A percentile compares a stretch with the other conserved stretches of the same genome.
Conservation (phyloP, 2,113 vertebrate species). For the Platycercus adscitus region DNA sequence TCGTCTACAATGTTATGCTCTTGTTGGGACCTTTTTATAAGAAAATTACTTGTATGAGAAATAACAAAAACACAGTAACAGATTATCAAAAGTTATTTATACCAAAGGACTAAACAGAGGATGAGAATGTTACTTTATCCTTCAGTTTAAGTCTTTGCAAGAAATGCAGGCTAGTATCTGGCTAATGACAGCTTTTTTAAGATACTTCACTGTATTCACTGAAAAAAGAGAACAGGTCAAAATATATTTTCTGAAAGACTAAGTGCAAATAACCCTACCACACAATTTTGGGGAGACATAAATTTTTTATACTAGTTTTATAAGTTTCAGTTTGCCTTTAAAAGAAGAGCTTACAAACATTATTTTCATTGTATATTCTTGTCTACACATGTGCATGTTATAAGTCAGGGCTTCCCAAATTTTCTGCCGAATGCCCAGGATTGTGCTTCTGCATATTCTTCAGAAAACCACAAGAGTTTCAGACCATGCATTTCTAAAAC, state of each 20-base stretch:
- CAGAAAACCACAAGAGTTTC: background rate
- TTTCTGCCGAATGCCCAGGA: background rate
- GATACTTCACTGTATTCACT: background rate
- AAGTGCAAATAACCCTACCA: background rate
- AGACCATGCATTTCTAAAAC: background rate
- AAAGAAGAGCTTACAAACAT: background rate
- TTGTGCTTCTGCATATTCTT: fast-evolving
- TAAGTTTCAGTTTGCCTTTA: background rate
- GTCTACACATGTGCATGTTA: background rate
- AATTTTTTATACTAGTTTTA: background rate
- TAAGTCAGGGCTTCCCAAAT: background rate
- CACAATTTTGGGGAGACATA: background rate
- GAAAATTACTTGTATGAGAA: background rate
- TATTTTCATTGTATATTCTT: background rate
- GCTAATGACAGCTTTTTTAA: background rate
- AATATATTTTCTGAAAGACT: background rate
- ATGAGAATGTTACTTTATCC: background rate
- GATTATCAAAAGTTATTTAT: background rate
- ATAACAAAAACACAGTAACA: background rate
- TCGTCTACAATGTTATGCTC: background rate
- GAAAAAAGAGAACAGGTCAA: background rate
- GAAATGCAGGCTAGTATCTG: background rate
- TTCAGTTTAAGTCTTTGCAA: background rate
- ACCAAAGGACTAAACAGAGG: background rate
- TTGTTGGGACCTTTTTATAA: background rate